A percentile compares a stretch with the other conserved stretches of the same genome.
phyloP scores from a whole-genome alignment of 2,888 invertebrate genomes.

The Protonemura montana region DNA sequence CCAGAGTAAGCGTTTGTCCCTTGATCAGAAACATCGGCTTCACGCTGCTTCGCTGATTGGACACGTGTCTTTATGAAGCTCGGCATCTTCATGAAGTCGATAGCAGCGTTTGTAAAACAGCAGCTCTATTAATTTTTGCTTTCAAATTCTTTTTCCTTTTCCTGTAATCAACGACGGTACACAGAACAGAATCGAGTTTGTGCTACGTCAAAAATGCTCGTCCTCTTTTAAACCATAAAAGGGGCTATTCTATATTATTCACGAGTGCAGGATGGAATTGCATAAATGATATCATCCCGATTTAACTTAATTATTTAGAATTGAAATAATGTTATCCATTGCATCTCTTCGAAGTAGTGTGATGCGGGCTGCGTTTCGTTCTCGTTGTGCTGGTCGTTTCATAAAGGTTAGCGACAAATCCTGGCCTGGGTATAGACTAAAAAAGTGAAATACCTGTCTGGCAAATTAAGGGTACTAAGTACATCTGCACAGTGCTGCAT shows the following conservation, averaged over 20 bases:
- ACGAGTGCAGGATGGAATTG: neutral
- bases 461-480: neutral
- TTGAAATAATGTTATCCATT: neutral
- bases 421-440: neutral
- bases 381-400: neutral
- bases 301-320: constrained; percentile 28
- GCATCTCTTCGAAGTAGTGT: neutral
- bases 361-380: neutral
- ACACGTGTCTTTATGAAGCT: neutral
- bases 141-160: neutral
- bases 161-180: neutral
- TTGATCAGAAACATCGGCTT: neutral
- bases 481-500: neutral
- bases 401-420: constrained; percentile 26
- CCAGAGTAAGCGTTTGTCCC: neutral
- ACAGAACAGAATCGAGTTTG: neutral
- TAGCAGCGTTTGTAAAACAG: neutral
- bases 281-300: constrained; percentile 30
- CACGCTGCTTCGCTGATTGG: neutral
- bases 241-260: neutral
- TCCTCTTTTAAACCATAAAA: neutral
- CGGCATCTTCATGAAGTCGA: neutral
- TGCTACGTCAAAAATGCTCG: neutral
- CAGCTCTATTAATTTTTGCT: neutral
- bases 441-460: neutral